Conservation (phyloP, 2,888 invertebrate species). For the Lottia scabra region DNA sequence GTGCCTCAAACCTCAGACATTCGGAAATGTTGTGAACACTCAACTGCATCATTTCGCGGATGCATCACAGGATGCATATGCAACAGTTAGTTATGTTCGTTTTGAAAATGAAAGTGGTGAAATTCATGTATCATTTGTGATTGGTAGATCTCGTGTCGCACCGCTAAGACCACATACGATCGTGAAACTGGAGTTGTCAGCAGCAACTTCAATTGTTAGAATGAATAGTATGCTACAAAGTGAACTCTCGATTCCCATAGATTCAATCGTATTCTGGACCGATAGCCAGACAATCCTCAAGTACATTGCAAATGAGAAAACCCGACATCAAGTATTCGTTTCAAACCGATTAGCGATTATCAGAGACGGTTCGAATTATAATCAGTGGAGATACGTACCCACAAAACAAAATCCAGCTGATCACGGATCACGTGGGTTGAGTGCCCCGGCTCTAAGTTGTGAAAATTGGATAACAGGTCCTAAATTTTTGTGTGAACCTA, state of each 20-base stretch:
- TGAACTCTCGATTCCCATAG: constrained; percentile 21
- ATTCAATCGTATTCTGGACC: constrained; percentile 34
- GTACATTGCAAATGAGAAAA: constrained; percentile 38
- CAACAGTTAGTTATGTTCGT: not conserved
- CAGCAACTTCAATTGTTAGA: constrained; percentile 33
- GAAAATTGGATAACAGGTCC: too few species aligned
- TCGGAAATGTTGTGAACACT: not conserved
- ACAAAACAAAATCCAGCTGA: constrained; percentile 42
- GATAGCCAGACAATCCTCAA: constrained; percentile 37
- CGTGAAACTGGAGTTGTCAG: constrained; percentile 34
- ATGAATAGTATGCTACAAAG: constrained; percentile 22
- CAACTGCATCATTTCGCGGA: constrained; percentile 16
- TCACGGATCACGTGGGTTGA: constrained; percentile 33
- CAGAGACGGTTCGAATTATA: constrained; percentile 25
- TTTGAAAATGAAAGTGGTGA: not conserved
- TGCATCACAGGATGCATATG: too few species aligned
- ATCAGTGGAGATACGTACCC: constrained; percentile 37
- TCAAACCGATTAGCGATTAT: constrained; percentile 43
- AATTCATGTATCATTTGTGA: constrained; percentile 14
- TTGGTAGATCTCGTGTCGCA: constrained; percentile 28
- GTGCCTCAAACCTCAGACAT: not conserved
- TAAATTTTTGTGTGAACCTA: not conserved
- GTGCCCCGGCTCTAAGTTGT: constrained; percentile 1
- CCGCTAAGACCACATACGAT: constrained; percentile 29
- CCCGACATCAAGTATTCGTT: constrained; percentile 41